Percentiles rank a stretch among this genome's conserved stretches.
Evolutionary conservation across 35 echinoderm and acorn worm species (phyloP).

Genomic region (Apostichopus californicus): DNA sequence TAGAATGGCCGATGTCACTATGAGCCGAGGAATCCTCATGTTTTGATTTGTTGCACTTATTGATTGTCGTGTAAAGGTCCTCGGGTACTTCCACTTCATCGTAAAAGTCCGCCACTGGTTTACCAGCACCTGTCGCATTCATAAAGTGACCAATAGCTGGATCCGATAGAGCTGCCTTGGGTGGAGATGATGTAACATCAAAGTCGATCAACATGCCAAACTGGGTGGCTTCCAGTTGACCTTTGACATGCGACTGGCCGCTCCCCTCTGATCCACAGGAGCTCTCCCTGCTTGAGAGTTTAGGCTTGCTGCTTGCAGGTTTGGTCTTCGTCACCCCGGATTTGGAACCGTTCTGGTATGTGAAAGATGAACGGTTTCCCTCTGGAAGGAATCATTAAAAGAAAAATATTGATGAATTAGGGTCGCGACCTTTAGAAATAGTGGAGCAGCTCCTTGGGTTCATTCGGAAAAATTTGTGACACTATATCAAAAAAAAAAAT

Average conservation of each 20-base stretch:
- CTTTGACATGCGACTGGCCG: background rate
- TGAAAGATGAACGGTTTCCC: background rate
- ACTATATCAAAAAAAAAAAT: too few species aligned
- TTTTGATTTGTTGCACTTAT: background rate
- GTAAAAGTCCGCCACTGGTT: conserved; percentile 9
- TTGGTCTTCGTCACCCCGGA: background rate
- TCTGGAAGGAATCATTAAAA: background rate
- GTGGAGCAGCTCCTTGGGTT: too few species aligned
- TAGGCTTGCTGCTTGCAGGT: background rate
- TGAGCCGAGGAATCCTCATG: background rate
- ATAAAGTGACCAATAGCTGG: background rate
- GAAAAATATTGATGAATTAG: too few species aligned
- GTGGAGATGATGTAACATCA: background rate
- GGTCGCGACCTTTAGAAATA: too few species aligned
- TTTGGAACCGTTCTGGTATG: conserved; percentile 35
- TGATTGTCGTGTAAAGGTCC: conserved; percentile 22
- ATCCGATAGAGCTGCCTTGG: background rate
- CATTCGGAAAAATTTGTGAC: too few species aligned
- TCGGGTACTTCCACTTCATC: conserved; percentile 45
- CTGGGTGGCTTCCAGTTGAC: background rate
- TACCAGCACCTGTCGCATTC: background rate
- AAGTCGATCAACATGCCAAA: conserved; percentile 41
- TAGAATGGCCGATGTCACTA: conserved; percentile 4
- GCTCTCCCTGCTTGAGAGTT: background rate
- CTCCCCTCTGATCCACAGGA: background rate